A percentile compares a stretch with the other conserved stretches of the same genome.
phyloP scores from a whole-genome alignment of 1,140 invertebrate species.

The Macrocentrus cingulum region DNA sequence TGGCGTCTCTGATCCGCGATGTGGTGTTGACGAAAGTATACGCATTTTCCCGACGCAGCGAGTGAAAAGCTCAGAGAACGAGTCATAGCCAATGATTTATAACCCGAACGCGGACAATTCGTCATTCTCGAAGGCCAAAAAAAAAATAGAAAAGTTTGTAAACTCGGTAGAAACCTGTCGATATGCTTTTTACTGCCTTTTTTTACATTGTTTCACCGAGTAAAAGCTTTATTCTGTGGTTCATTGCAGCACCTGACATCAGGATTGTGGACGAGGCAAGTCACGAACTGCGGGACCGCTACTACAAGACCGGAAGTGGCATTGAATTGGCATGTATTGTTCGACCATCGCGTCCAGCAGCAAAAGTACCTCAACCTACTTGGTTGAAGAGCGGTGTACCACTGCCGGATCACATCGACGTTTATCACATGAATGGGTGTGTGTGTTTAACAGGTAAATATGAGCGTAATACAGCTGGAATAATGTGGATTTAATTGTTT shows the following conservation, averaged over 20 bases:
- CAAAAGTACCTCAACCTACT: conserved; percentile 47
- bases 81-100: conserved; percentile 20
- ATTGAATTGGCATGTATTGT: conserved; percentile 53
- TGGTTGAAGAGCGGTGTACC: conserved; percentile 53
- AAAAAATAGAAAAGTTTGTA: not conserved
- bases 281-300: conserved; percentile 53
- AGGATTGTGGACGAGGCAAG: conserved; percentile 53
- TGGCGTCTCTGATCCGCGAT: too few relatives aligned
- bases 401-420: conserved; percentile 48
- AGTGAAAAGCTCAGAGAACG: too few relatives aligned
- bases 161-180: not conserved
- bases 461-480: too few relatives aligned
- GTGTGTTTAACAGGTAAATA: conserved; percentile 22
- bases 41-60: too few relatives aligned
- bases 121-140: conserved; percentile 11
- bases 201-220: not conserved
- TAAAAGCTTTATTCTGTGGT: conserved; percentile 12
- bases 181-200: too few relatives aligned
- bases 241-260: conserved; percentile 51
- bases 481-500: conserved; percentile 32
- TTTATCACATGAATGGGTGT: conserved; percentile 53
- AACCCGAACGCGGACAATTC: conserved; percentile 21
- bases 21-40: too few relatives aligned
- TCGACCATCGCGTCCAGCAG: conserved; percentile 41
- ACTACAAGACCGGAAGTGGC: conserved; percentile 56